These are phyloP conservation scores for Phalacrocorax brasilianus DNA, from an alignment of 2,113 vertebrate species.

Conservation along the genomic window DNA sequence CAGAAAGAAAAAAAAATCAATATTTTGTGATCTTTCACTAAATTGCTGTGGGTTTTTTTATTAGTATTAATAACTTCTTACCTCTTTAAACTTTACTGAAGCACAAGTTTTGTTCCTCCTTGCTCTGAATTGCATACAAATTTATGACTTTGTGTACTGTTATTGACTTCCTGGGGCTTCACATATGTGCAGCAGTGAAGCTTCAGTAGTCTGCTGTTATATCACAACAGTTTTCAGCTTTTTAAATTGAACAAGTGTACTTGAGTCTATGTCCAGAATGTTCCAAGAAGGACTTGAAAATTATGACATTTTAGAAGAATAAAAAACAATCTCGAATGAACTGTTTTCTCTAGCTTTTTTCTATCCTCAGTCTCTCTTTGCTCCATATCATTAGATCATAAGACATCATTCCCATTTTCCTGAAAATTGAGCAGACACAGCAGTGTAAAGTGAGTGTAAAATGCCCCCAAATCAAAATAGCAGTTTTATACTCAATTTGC, in stretches of 20 bases:
- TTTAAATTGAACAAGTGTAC: not conserved
- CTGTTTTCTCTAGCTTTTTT: not conserved
- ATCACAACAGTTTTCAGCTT: not conserved
- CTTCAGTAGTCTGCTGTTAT: not conserved
- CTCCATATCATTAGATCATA: not conserved
- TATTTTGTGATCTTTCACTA: not conserved
- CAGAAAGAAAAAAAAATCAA: not conserved
- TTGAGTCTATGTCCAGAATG: not conserved
- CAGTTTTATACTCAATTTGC: constrained; percentile 5
- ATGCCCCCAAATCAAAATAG: not conserved
- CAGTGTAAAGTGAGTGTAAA: constrained; percentile 10
- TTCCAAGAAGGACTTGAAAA: not conserved
- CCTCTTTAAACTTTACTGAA: not conserved
- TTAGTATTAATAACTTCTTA: not conserved
- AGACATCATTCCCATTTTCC: not conserved
- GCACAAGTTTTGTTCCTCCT: not conserved
- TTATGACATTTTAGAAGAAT: not conserved
- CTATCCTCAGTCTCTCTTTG: not conserved
- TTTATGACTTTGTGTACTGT: not conserved
- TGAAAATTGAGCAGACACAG: not conserved
- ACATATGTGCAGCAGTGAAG: not conserved
- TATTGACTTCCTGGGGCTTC: not conserved
- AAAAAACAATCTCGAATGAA: not conserved
- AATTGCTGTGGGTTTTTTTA: constrained; percentile 18
- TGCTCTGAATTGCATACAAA: constrained; percentile 32